These are phyloP conservation scores for Palaemon carinicauda DNA, from an alignment of 1,140 invertebrate genomes.

Conservation along the genomic window DNA sequence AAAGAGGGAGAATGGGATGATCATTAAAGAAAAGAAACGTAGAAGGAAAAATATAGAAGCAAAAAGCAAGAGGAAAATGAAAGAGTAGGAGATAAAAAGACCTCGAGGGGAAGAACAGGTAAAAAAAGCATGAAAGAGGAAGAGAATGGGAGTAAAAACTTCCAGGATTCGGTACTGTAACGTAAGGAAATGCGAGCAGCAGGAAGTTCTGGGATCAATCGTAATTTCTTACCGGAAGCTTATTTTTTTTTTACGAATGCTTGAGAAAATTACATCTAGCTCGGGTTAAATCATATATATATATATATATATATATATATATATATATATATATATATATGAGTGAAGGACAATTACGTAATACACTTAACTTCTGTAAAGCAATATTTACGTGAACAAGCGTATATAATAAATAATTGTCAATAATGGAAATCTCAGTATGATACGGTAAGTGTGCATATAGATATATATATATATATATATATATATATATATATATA, in stretches of 20 bases:
- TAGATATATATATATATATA: slow-evolving; percentile 6
- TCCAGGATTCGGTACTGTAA: too few relatives aligned
- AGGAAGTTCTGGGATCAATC: not conserved
- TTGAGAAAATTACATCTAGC: too few relatives aligned
- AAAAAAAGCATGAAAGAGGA: not conserved
- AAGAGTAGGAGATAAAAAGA: not conserved
- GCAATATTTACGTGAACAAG: too few relatives aligned
- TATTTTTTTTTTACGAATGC: not conserved
- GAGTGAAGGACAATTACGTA: too few relatives aligned
- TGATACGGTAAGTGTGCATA: too few relatives aligned
- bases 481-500: not conserved
- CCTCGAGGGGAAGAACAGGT: too few relatives aligned
- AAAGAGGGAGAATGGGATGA: not conserved
- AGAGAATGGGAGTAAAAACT: not conserved
- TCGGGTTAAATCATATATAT: not conserved
- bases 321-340: not conserved
- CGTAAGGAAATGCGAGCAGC: not conserved
- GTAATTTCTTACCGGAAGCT: not conserved
- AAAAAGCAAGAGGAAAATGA: not conserved
- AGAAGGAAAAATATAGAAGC: not conserved
- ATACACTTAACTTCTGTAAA: too few relatives aligned
- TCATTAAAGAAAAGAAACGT: not conserved
- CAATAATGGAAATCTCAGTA: too few relatives aligned
- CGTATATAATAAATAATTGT: too few relatives aligned
- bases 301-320: not conserved